Evolutionary conservation across 2,797 vertebrate species (phyloP).

Genomic region (Sebastes glaucus): DNA sequence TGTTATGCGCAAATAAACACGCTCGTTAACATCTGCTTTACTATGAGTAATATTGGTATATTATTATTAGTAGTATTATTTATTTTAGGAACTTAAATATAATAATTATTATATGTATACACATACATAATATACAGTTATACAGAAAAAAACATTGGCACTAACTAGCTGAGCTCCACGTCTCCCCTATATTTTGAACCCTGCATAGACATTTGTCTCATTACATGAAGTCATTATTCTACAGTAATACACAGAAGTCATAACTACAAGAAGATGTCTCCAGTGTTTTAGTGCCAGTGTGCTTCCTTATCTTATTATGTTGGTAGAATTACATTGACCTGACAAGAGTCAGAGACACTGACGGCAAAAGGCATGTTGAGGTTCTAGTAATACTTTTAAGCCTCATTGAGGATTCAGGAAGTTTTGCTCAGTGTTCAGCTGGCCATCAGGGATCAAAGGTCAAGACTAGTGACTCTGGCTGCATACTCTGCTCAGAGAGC

Average conservation of each 20-base stretch:
- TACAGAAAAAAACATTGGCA: too few species aligned
- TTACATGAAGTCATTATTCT: neutral
- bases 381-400: neutral
- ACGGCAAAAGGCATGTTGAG: neutral
- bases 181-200: neutral
- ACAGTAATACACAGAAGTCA: neutral
- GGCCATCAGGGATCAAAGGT: constrained; percentile 25
- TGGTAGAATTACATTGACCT: neutral
- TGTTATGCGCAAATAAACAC: too few species aligned
- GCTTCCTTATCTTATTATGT: neutral
- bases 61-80: too few species aligned
- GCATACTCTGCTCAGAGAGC: constrained; percentile 48
- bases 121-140: too few species aligned
- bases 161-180: too few species aligned
- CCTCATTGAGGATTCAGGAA: neutral
- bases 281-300: neutral
- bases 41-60: too few species aligned
- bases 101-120: neutral
- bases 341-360: neutral
- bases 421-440: neutral
- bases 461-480: constrained; percentile 10
- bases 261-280: neutral
- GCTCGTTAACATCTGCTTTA: too few species aligned
- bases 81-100: neutral
- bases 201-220: neutral